Percentiles rank a stretch among this genome's conserved stretches.
These are phyloP conservation scores for Gastrophryne carolinensis DNA, from an alignment of 2,797 vertebrate genomes.

Conservation along the genomic window DNA sequence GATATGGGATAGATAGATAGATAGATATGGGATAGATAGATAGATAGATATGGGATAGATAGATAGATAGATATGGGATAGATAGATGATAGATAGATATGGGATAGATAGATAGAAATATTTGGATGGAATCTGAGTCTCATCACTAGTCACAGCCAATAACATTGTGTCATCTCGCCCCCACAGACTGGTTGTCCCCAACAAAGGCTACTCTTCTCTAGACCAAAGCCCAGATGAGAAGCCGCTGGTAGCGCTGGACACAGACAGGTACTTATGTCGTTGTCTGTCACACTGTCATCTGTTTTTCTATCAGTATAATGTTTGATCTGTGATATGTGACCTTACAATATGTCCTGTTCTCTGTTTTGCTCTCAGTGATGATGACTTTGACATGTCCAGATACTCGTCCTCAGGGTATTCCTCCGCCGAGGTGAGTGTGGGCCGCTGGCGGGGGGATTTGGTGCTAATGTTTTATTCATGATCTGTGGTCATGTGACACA, in stretches of 20 bases:
- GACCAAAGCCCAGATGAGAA: slow-evolving; percentile 98
- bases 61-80: too few species aligned
- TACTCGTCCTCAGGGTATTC: slow-evolving; percentile 98
- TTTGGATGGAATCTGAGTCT: neutral
- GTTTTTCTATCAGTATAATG: too few species aligned
- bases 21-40: too few species aligned
- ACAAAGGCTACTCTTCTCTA: slow-evolving; percentile 97
- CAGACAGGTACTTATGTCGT: slow-evolving; percentile 82
- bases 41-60: too few species aligned
- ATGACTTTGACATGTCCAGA: slow-evolving; percentile 98
- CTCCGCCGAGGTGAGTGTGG: slow-evolving; percentile 99
- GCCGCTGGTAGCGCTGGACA: slow-evolving; percentile 94
- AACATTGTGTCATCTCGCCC: slow-evolving; percentile 38
- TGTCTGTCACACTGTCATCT: too few species aligned
- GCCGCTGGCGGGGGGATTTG: too few species aligned
- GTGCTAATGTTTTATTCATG: too few species aligned
- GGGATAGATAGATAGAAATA: too few species aligned
- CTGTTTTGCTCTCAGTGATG: slow-evolving; percentile 75
- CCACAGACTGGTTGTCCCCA: slow-evolving; percentile 95
- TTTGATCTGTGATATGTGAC: neutral
- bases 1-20: too few species aligned
- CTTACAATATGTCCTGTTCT: neutral
- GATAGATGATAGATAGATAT: too few species aligned
- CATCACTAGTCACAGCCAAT: too few species aligned
- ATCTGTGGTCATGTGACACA: too few species aligned